phyloP scores from a whole-genome alignment of 2,113 vertebrate genomes.

The Sapayoa aenigma region DNA sequence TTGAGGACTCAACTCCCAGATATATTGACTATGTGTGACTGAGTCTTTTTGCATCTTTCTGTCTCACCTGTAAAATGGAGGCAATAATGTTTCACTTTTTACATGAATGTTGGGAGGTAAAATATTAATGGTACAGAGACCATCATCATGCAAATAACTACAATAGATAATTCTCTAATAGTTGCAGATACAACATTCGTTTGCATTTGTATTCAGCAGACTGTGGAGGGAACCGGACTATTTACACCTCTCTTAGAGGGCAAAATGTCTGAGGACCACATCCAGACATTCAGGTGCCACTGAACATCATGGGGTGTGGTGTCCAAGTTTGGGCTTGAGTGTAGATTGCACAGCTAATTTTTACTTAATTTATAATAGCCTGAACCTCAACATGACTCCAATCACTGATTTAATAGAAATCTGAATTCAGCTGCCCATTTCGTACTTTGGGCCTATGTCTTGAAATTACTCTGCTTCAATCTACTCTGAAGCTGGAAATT shows the following conservation, averaged over 20 bases:
- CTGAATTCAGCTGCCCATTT: background rate
- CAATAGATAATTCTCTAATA: background rate
- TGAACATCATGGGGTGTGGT: background rate
- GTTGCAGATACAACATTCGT: background rate
- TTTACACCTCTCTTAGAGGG: background rate
- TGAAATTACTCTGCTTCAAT: constrained; percentile 62
- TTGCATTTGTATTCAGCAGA: background rate
- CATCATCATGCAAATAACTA: accelerated
- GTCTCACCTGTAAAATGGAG: background rate
- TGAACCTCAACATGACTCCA: background rate
- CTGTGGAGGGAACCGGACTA: background rate
- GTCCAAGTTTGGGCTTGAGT: background rate
- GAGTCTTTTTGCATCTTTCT: background rate
- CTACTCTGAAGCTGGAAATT: constrained; percentile 44
- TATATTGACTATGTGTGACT: background rate
- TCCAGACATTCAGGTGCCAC: background rate
- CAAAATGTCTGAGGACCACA: background rate
- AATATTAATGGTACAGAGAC: background rate
- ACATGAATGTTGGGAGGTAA: background rate
- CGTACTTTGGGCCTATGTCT: background rate
- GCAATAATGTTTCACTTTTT: background rate
- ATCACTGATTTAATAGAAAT: background rate
- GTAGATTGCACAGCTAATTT: background rate
- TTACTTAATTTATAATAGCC: background rate
- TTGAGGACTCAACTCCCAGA: background rate